These are phyloP conservation scores for Cerastis rubricosa DNA, from an alignment of 2,888 invertebrate genomes.

Conservation along the genomic window DNA sequence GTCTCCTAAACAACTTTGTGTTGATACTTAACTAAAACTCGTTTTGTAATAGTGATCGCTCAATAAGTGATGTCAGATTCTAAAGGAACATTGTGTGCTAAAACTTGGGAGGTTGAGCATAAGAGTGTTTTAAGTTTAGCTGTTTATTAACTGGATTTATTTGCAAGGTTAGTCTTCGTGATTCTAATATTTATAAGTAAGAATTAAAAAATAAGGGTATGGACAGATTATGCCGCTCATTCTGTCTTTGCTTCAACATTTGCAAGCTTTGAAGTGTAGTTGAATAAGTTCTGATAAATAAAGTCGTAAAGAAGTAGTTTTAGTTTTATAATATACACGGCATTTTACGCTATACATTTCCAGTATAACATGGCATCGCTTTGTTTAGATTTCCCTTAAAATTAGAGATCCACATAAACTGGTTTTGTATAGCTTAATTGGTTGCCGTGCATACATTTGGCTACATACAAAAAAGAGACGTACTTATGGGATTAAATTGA, in stretches of 20 bases:
- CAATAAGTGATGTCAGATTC: conserved; percentile 47
- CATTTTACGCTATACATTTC: too few relatives aligned
- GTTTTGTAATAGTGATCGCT: conserved; percentile 49
- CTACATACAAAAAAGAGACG: neutral
- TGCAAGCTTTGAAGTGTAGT: neutral
- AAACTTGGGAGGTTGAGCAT: conserved; percentile 6
- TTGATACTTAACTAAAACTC: conserved; percentile 53
- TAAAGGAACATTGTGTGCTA: conserved; percentile 30
- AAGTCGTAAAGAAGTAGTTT: neutral
- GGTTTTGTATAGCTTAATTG: too few relatives aligned
- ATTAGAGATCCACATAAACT: too few relatives aligned
- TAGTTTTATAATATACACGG: neutral
- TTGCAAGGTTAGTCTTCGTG: conserved; percentile 34
- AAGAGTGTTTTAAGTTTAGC: conserved; percentile 15
- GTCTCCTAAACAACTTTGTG: conserved; percentile 33
- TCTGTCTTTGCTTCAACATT: neutral
- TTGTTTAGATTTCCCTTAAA: too few relatives aligned
- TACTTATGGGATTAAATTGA: conserved; percentile 23
- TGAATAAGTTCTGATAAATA: neutral
- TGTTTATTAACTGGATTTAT: conserved; percentile 21
- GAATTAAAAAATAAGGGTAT: neutral
- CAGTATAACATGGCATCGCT: too few relatives aligned
- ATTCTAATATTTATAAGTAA: neutral
- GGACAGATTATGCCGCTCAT: neutral
- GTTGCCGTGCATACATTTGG: neutral